Percentiles rank a stretch among this genome's conserved stretches.
Evolutionary conservation across 2,797 vertebrate genomes (phyloP).

Genomic region (Crenuchus spilurus): DNA sequence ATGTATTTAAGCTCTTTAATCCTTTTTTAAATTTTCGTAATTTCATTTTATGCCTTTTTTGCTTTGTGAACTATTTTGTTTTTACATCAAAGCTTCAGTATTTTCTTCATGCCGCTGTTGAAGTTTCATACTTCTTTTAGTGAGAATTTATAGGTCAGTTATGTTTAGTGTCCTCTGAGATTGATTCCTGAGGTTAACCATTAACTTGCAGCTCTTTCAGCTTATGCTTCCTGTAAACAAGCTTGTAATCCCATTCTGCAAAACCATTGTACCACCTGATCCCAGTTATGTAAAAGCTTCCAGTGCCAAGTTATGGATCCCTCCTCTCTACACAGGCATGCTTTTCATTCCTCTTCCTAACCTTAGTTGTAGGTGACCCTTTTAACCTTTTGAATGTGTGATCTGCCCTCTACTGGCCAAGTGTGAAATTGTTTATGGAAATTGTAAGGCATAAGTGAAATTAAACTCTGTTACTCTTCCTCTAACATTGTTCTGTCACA

Average conservation of each 20-base stretch:
- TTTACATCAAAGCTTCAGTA: not conserved
- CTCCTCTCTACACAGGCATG: conserved; percentile 13
- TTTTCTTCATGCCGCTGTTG: not conserved
- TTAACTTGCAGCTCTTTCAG: conserved; percentile 12
- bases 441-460: not conserved
- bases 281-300: conserved; percentile 21
- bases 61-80: too few species aligned
- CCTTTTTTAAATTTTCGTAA: too few species aligned
- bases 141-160: conserved; percentile 11
- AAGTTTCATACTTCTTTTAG: not conserved
- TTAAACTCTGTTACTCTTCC: not conserved
- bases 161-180: conserved; percentile 17
- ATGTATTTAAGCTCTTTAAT: too few species aligned
- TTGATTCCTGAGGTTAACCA: conserved; percentile 35
- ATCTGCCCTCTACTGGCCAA: conserved; percentile 39
- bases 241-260: not conserved
- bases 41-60: too few species aligned
- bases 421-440: not conserved
- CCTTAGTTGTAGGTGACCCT: conserved; percentile 2
- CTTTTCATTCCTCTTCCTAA: not conserved
- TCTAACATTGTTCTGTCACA: not conserved
- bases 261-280: conserved; percentile 25
- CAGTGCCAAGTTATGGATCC: conserved; percentile 2
- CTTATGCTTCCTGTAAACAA: conserved; percentile 35
- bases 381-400: not conserved